Evolutionary conservation across 1,140 invertebrate genomes (phyloP).

Genomic region (Littorina saxatilis): DNA sequence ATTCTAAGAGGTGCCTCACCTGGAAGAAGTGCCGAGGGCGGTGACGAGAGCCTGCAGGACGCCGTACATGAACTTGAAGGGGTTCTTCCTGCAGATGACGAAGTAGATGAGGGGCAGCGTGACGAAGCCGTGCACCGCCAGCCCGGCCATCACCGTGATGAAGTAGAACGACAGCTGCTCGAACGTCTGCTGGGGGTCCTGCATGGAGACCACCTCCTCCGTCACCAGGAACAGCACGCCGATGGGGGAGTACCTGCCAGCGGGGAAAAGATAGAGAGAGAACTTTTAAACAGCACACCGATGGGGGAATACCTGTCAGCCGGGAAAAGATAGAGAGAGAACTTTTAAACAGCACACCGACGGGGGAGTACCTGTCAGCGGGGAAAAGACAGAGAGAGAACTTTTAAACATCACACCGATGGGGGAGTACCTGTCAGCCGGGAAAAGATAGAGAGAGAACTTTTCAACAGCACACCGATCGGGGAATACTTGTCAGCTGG

Average conservation of each 20-base stretch:
- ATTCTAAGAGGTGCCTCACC: too few species aligned
- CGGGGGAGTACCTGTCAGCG: neutral
- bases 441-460: neutral
- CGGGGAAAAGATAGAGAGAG: neutral
- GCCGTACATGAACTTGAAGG: conserved; percentile 60
- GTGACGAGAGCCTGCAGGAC: conserved; percentile 70
- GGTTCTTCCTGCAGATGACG: conserved; percentile 68
- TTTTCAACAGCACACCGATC: too few species aligned
- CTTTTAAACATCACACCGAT: neutral
- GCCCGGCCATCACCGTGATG: conserved; percentile 67
- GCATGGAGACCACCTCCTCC: conserved; percentile 91
- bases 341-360: too few species aligned
- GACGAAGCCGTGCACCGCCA: conserved; percentile 68
- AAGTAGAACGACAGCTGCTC: conserved; percentile 68
- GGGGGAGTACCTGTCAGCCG: neutral
- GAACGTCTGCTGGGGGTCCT: conserved; percentile 77
- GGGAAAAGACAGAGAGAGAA: neutral
- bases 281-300: neutral
- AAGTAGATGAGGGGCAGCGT: conserved; percentile 68
- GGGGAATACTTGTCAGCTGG: neutral
- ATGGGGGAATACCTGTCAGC: neutral
- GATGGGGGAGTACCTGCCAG: conserved; percentile 87
- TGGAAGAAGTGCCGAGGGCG: conserved; percentile 73
- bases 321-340: too few species aligned
- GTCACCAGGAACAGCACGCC: conserved; percentile 93